phyloP scores from a whole-genome alignment of 2,888 invertebrate species.

The Noctua janthina region DNA sequence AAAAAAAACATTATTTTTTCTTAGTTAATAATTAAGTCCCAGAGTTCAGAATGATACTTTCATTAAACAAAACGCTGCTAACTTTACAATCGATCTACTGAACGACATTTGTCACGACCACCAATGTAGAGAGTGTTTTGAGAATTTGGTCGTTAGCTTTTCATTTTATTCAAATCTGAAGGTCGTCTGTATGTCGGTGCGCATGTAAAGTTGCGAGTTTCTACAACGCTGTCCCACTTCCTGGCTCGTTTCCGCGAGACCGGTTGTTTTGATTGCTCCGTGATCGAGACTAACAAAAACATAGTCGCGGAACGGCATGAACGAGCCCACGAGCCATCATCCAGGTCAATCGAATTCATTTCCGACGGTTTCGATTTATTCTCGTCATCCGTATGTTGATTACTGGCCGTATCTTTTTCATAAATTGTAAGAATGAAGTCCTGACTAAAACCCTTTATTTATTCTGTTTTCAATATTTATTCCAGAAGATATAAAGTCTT shows the following conservation, averaged over 20 bases:
- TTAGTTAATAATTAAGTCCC: not conserved
- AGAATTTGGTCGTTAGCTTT: slow-evolving; percentile 68
- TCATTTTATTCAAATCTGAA: slow-evolving; percentile 81
- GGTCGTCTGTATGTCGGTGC: slow-evolving; percentile 77
- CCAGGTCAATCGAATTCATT: slow-evolving; percentile 83
- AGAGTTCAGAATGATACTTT: not conserved
- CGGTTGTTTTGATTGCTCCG: slow-evolving; percentile 81
- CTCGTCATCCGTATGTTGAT: slow-evolving; percentile 45
- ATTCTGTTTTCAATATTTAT: slow-evolving; percentile 2
- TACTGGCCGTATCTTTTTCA: slow-evolving; percentile 24
- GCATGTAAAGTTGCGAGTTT: slow-evolving; percentile 81
- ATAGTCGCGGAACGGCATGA: slow-evolving; percentile 77
- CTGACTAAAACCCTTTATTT: not conserved
- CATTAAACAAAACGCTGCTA: not conserved
- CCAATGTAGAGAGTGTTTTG: slow-evolving; percentile 44
- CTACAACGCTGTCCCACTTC: slow-evolving; percentile 84
- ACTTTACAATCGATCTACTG: slow-evolving; percentile 32
- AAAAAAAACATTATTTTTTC: not conserved
- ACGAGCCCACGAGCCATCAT: slow-evolving; percentile 71
- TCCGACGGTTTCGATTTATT: slow-evolving; percentile 69
- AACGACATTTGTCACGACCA: slow-evolving; percentile 37
- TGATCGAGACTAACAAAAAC: slow-evolving; percentile 77
- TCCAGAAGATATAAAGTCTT: not conserved
- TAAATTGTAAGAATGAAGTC: not conserved
- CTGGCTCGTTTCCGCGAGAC: slow-evolving; percentile 77